Percentiles rank a stretch among this genome's conserved stretches.
Conservation (phyloP, 2,797 vertebrate genomes). For the Myotis findleyi region DNA sequence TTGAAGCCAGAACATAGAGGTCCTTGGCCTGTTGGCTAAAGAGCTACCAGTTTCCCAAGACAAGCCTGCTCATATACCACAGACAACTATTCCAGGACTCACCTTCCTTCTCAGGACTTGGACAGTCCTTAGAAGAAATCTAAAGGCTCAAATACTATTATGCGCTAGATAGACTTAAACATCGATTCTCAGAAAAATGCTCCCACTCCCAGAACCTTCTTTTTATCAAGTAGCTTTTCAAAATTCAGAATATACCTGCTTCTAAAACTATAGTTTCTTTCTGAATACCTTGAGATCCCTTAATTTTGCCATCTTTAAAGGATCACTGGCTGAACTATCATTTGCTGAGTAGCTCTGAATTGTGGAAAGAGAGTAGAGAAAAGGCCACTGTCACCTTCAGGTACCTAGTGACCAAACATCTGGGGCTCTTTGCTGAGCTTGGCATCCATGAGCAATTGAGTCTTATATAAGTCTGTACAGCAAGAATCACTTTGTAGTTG, state of each 20-base stretch:
- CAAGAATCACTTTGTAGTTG: constrained; percentile 33
- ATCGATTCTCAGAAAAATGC: not conserved
- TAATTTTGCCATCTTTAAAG: constrained; percentile 9
- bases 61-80: not conserved
- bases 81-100: not conserved
- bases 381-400: not conserved
- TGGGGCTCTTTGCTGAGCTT: not conserved
- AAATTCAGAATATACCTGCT: constrained; percentile 29
- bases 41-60: constrained; percentile 28
- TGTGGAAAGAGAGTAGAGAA: not conserved
- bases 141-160: not conserved
- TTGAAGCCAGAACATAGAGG: constrained; percentile 46
- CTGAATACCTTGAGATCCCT: not conserved
- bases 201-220: constrained; percentile 6
- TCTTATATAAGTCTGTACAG: not conserved
- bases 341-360: constrained; percentile 27
- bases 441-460: not conserved
- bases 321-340: constrained; percentile 32
- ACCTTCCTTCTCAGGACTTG: not conserved
- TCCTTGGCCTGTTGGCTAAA: constrained; percentile 29
- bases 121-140: not conserved
- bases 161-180: not conserved
- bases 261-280: constrained; percentile 47
- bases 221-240: not conserved
- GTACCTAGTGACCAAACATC: constrained; percentile 12